A percentile compares a stretch with the other conserved stretches of the same genome.
phyloP scores from a whole-genome alignment of 2,797 vertebrate genomes.

The Perodicticus potto region DNA sequence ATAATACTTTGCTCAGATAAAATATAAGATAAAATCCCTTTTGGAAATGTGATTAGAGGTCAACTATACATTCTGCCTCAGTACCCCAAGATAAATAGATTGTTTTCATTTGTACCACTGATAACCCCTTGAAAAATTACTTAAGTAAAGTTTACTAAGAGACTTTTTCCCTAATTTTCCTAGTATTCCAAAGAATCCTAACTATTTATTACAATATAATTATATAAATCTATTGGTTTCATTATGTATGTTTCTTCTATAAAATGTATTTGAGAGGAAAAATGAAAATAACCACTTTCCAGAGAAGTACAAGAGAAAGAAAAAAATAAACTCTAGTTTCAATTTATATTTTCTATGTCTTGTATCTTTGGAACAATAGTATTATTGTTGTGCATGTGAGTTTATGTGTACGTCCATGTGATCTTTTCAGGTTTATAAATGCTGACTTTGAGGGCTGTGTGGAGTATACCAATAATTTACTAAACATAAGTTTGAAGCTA shows the following conservation, averaged over 20 bases:
- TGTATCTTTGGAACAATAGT: neutral
- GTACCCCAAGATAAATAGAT: neutral
- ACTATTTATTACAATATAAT: neutral
- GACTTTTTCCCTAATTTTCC: neutral
- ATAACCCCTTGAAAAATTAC: neutral
- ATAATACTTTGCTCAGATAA: neutral
- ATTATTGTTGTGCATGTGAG: neutral
- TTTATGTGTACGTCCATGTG: fast-evolving
- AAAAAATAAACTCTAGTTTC: neutral
- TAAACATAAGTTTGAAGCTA: neutral
- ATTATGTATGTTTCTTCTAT: neutral
- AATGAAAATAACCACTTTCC: neutral
- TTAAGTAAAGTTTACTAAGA: neutral
- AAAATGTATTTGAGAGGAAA: neutral
- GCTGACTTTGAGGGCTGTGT: neutral
- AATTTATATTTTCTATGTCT: neutral
- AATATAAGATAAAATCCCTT: neutral
- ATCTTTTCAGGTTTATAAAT: neutral
- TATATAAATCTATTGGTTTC: neutral
- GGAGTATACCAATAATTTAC: neutral
- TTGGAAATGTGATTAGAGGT: neutral
- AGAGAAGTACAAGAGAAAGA: neutral
- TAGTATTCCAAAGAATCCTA: neutral
- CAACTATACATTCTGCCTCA: neutral
- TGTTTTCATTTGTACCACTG: neutral